Evolutionary conservation across 1,140 invertebrate species (phyloP).

Genomic region (Aplysia californica): DNA sequence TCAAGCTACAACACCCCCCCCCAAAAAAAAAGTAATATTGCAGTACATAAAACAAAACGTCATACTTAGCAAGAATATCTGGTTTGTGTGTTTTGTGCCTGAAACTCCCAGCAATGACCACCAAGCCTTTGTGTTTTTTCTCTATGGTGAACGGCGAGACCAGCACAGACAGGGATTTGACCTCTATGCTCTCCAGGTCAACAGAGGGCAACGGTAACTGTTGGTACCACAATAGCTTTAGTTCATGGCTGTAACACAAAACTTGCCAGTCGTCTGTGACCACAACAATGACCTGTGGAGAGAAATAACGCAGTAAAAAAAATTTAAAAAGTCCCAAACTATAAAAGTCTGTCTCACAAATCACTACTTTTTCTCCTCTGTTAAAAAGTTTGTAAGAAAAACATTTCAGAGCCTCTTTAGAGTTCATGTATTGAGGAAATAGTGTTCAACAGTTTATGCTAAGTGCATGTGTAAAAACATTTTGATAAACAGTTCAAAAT

Average conservation of each 20-base stretch:
- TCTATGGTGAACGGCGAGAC: constrained; percentile 50
- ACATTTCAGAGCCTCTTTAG: too few relatives aligned
- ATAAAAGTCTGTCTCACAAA: too few relatives aligned
- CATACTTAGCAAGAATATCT: constrained; percentile 23
- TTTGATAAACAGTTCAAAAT: too few relatives aligned
- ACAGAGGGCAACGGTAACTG: constrained; percentile 39
- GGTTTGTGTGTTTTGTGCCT: constrained; percentile 43
- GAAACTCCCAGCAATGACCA: constrained; percentile 57
- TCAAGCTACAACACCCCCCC: too few relatives aligned
- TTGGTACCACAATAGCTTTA: constrained; percentile 50
- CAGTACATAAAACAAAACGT: too few relatives aligned
- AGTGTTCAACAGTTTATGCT: too few relatives aligned
- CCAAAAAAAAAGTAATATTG: too few relatives aligned
- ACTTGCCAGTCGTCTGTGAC: constrained; percentile 58
- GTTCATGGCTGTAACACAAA: constrained; percentile 50
- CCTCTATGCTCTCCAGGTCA: constrained; percentile 30
- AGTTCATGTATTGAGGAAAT: too few relatives aligned
- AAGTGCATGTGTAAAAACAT: too few relatives aligned
- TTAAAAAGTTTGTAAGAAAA: too few relatives aligned
- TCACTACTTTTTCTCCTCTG: too few relatives aligned
- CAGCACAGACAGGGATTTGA: constrained; percentile 49
- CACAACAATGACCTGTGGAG: constrained; percentile 54
- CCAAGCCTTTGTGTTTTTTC: constrained; percentile 52
- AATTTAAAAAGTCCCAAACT: too few relatives aligned
- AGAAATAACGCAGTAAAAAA: not conserved